Conservation (phyloP, 1,140 invertebrate genomes). For the Sminthurides bifidus region DNA sequence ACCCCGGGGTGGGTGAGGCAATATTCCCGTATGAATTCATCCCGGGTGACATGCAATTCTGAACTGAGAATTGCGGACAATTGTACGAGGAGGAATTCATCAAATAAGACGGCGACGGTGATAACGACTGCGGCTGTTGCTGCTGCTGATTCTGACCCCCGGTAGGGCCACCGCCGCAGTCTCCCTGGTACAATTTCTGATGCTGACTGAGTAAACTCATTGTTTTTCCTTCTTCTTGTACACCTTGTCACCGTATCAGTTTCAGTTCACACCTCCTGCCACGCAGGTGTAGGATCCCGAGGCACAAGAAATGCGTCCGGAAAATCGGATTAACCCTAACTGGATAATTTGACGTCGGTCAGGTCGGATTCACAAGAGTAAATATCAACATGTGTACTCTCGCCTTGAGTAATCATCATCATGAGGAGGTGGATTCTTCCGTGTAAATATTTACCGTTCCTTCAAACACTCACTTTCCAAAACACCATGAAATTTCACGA, state of each 20-base stretch:
- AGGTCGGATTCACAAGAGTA: too few species aligned
- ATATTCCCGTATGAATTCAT: conserved; percentile 22
- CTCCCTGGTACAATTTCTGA: conserved; percentile 8
- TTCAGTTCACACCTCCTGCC: conserved; percentile 11
- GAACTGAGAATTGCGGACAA: conserved; percentile 25
- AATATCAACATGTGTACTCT: too few species aligned
- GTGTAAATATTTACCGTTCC: too few species aligned
- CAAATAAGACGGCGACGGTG: conserved; percentile 24
- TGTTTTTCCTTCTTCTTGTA: conserved; percentile 14
- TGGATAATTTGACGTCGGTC: too few species aligned
- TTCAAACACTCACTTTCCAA: too few species aligned
- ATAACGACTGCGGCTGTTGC: conserved; percentile 16
- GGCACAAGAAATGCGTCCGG: too few species aligned
- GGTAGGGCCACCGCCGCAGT: conserved; percentile 12
- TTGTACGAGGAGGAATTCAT: conserved; percentile 18
- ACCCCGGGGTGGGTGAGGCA: conserved; percentile 16
- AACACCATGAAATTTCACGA: too few species aligned
- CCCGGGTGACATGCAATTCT: conserved; percentile 25
- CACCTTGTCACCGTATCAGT: conserved; percentile 31
- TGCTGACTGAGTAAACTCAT: conserved; percentile 11
- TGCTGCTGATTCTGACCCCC: conserved; percentile 14
- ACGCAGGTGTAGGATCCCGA: too few species aligned
- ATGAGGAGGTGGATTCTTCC: too few species aligned
- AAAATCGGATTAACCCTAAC: too few species aligned
- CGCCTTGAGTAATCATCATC: too few species aligned